Percentiles rank a stretch among this genome's conserved stretches.
These are phyloP conservation scores for Catostomus latipinnis DNA, from an alignment of 2,797 vertebrate genomes.

Conservation along the genomic window DNA sequence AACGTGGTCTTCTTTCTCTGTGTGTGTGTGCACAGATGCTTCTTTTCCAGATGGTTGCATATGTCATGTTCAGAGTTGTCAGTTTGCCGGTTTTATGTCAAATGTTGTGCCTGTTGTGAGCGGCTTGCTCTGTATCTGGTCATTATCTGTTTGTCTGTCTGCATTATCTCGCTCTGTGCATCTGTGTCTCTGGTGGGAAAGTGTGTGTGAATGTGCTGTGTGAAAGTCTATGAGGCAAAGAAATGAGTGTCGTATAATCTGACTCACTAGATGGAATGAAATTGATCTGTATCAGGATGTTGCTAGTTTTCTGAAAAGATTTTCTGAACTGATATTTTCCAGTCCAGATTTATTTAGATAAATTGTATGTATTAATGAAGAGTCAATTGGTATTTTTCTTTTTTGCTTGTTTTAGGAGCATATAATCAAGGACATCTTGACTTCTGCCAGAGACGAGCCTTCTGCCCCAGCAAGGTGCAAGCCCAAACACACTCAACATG, in stretches of 20 bases:
- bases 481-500: neutral
- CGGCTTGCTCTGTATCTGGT: slow-evolving; percentile 38
- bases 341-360: too few relatives aligned
- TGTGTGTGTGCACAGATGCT: slow-evolving; percentile 41
- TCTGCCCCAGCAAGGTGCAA: slow-evolving; percentile 93
- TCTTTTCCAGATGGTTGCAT: slow-evolving; percentile 51
- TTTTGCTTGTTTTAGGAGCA: slow-evolving; percentile 82
- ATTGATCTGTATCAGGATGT: slow-evolving; percentile 40
- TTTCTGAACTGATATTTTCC: slow-evolving; percentile 1
- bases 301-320: slow-evolving; percentile 15
- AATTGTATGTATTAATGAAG: neutral
- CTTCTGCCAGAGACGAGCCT: slow-evolving; percentile 93
- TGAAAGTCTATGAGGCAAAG: slow-evolving; percentile 2
- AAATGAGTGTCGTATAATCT: slow-evolving; percentile 10
- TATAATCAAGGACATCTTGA: slow-evolving; percentile 94
- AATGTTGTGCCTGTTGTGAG: slow-evolving; percentile 45
- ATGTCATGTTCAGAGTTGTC: slow-evolving; percentile 41
- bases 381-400: slow-evolving; percentile 37
- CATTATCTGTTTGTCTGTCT: slow-evolving; percentile 58
- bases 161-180: slow-evolving; percentile 44
- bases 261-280: slow-evolving; percentile 32
- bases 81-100: slow-evolving; percentile 53
- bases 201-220: neutral
- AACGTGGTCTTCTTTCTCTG: slow-evolving; percentile 55
- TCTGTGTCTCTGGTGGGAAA: slow-evolving; percentile 28